phyloP scores from a whole-genome alignment of 2,113 vertebrate species.

The Aviceda subcristata region DNA sequence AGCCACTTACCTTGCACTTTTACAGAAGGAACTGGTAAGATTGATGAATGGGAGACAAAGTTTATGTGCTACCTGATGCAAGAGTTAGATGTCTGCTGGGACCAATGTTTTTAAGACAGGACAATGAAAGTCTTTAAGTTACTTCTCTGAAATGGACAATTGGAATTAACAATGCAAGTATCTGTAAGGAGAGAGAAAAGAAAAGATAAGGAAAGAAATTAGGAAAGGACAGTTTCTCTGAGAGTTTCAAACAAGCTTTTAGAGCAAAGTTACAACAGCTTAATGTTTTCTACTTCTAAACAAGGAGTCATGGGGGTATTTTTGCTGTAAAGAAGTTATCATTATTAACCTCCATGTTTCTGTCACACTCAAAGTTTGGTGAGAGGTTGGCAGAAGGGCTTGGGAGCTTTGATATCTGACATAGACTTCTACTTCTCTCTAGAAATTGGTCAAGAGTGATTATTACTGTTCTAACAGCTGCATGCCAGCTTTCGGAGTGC shows the following conservation, averaged over 20 bases:
- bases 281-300: background rate
- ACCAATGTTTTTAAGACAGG: background rate
- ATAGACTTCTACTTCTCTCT: background rate
- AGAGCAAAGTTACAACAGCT: background rate
- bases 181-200: background rate
- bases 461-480: background rate
- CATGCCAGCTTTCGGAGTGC: background rate
- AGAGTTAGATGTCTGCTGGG: background rate
- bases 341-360: background rate
- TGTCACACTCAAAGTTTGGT: background rate
- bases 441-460: background rate
- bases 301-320: fast-evolving
- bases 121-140: background rate
- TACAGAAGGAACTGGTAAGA: background rate
- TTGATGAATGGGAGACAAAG: background rate
- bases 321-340: background rate
- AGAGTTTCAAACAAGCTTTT: background rate
- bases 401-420: background rate
- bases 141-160: background rate
- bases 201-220: background rate
- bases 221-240: background rate
- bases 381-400: background rate
- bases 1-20: background rate
- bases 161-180: background rate
- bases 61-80: background rate